Evolutionary conservation across 2,888 invertebrate species (phyloP).

Genomic region (Scrobipalpa atriplicella): DNA sequence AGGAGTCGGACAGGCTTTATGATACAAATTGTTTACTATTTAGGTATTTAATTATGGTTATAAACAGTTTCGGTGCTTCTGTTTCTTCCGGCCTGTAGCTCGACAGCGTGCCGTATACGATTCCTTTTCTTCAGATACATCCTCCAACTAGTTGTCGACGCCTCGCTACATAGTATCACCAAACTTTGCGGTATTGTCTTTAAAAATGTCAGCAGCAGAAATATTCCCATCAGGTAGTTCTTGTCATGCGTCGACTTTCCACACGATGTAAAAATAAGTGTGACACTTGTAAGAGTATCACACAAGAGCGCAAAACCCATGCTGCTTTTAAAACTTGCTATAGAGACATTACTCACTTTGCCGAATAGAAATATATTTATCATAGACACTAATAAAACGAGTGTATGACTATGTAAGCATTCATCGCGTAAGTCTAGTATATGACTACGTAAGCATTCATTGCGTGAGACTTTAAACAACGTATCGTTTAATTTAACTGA

Average conservation of each 20-base stretch:
- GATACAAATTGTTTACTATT: too few species aligned
- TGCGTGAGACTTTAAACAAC: not conserved
- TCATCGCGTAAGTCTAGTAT: not conserved
- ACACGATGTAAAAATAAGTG: not conserved
- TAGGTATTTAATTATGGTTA: not conserved
- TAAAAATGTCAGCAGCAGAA: not conserved
- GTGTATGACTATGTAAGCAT: not conserved
- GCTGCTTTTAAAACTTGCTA: slow-evolving; percentile 25
- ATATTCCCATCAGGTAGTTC: not conserved
- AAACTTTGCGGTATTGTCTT: slow-evolving; percentile 23
- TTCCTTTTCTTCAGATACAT: slow-evolving; percentile 8
- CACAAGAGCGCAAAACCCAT: slow-evolving; percentile 25
- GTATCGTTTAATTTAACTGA: not conserved
- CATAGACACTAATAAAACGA: not conserved
- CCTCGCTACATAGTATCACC: slow-evolving; percentile 16
- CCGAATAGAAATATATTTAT: slow-evolving; percentile 22
- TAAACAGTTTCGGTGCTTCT: not conserved
- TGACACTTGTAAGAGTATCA: slow-evolving; percentile 20
- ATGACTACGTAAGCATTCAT: not conserved
- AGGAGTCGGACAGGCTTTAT: too few species aligned
- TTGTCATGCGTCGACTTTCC: not conserved
- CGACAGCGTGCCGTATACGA: not conserved
- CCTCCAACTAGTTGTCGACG: slow-evolving; percentile 18
- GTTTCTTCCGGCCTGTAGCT: not conserved
- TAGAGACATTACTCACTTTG: slow-evolving; percentile 18